Evolutionary conservation across 2,113 vertebrate species (phyloP), one percentile per base, ranked within the genome.

Genomic region (Sylvilagus bachmani): DNA sequence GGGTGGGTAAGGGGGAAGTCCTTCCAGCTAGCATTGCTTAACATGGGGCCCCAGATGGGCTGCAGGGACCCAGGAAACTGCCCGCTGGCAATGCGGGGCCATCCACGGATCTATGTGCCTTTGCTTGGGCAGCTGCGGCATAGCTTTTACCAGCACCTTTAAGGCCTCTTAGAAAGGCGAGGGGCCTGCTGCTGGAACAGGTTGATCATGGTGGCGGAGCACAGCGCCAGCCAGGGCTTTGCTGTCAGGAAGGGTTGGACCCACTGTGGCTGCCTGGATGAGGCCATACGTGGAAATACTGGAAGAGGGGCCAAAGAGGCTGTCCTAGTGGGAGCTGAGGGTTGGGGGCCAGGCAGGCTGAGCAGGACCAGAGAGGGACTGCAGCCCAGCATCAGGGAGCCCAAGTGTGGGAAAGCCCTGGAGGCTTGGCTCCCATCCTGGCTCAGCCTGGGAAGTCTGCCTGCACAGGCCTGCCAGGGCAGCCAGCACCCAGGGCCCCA

Each of bases 351-450:
- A 62, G 36, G 77, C 55, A 78, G 62, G 70, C 14, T 14, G 55
- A 58, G 19, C 55, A 14, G 19, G 55, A 51, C 70, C 64, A 51
- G 12, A 49, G 69, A 75, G 61, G 25, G 55, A 31, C 78, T 71
- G 9, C 36, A 4, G 31, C 66, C 14, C 77, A 51, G 33, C 1
- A 11, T 73, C 88, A 66, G 86, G 86, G 49, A 94, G 36, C 64
- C 22, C 0, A 2, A 84, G 86, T 55, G 71, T 87, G 94, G 81
- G 90, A 94, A 95, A 69, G 82, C 77, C 86, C 83, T 0, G 16
- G 90, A 58, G 82, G 75, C 92, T 87, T 90, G 94, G 92, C 92
- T 90, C 53, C 53, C 51, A 21, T 44, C 61, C 49, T 81, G 75
- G 24, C 24, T 12, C 74, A 78, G 75, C 36, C 2, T 3, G 19